Percentiles rank a stretch among this genome's conserved stretches.
phyloP scores from a whole-genome alignment of 2,797 vertebrate genomes.

The Liasis olivaceus region DNA sequence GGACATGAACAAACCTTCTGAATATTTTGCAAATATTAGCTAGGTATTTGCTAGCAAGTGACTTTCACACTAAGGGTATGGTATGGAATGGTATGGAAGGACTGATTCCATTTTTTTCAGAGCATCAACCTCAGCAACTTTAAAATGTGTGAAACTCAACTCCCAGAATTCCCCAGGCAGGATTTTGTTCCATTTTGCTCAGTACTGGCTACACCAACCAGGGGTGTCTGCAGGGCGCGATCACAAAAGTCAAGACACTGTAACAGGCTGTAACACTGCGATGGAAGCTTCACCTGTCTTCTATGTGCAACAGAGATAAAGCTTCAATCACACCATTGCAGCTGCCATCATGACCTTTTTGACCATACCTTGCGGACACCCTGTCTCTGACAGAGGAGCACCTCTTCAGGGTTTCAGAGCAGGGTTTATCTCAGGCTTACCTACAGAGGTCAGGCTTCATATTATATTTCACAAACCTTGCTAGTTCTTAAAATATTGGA shows the following conservation, averaged over 20 bases:
- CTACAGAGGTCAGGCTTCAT: fast-evolving
- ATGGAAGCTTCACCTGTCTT: neutral
- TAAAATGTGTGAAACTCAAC: neutral
- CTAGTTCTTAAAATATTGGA: neutral
- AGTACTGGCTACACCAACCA: neutral
- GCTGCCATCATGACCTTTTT: neutral
- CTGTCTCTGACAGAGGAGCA: neutral
- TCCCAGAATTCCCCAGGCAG: neutral
- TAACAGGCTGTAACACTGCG: neutral
- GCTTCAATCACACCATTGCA: neutral
- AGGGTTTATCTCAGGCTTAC: neutral
- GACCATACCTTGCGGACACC: neutral
- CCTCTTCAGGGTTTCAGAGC: neutral
- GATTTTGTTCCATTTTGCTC: neutral
- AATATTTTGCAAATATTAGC: slow-evolving; percentile 37
- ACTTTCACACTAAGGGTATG: neutral
- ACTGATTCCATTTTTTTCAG: neutral
- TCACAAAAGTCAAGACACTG: neutral
- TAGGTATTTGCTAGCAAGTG: slow-evolving; percentile 31
- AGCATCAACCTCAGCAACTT: neutral
- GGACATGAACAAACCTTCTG: slow-evolving; percentile 23
- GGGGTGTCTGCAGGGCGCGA: neutral
- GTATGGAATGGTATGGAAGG: neutral
- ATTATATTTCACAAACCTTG: neutral
- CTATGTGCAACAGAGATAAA: neutral